A percentile compares a stretch with the other conserved stretches of the same genome.
phyloP scores from a whole-genome alignment of 2,888 invertebrate species.

The Augochlorella aurata region DNA sequence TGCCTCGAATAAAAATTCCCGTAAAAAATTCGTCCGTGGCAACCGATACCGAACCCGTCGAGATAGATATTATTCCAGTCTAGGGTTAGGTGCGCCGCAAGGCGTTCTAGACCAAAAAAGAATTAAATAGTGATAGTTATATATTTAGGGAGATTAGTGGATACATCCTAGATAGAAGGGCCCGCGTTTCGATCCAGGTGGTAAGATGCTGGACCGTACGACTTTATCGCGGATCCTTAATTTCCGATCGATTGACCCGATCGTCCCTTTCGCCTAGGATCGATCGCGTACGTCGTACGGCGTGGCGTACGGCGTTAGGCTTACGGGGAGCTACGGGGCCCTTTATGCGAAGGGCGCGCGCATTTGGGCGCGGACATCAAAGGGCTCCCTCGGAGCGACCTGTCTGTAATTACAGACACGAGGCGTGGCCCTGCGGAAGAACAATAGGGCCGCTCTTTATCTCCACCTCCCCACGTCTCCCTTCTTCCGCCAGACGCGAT shows the following conservation, averaged over 20 bases:
- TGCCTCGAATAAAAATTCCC: not conserved
- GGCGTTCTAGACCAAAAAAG: not conserved
- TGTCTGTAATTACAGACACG: constrained; percentile 81
- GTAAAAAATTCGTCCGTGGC: not conserved
- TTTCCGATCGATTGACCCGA: constrained; percentile 64
- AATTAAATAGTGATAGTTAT: not conserved
- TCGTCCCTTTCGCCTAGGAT: constrained; percentile 62
- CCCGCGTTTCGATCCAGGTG: not conserved
- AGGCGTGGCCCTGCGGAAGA: constrained; percentile 80
- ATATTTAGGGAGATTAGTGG: constrained; percentile 1
- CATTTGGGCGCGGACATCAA: constrained; percentile 78
- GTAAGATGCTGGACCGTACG: constrained; percentile 37
- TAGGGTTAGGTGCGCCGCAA: not conserved
- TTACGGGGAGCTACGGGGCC: constrained; percentile 4
- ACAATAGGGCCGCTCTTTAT: constrained; percentile 80
- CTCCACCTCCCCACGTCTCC: constrained; percentile 27
- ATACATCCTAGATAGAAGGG: constrained; percentile 8
- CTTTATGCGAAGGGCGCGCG: constrained; percentile 61
- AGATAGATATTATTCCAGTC: too few relatives aligned
- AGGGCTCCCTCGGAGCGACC: constrained; percentile 77
- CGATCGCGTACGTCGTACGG: constrained; percentile 58
- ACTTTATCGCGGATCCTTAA: constrained; percentile 71
- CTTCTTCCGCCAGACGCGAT: constrained; percentile 66
- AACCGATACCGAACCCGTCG: too few relatives aligned
- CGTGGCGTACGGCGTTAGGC: not conserved